These are phyloP conservation scores for Darevskia nairensis DNA, from an alignment of 2,797 vertebrate genomes.

Conservation along the genomic window DNA sequence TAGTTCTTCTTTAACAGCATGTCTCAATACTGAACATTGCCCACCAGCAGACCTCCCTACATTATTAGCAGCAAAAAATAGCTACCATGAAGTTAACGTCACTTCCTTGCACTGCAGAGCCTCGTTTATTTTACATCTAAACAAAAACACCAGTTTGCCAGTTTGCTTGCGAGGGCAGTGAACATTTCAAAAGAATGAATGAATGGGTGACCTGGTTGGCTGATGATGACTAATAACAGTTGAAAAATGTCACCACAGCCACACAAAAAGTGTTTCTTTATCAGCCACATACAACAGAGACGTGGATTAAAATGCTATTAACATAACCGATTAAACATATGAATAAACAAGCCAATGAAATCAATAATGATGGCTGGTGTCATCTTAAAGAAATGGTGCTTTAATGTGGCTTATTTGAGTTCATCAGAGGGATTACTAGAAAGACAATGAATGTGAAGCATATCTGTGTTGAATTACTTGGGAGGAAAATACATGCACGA, in stretches of 20 bases:
- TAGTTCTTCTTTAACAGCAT: not conserved
- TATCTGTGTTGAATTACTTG: not conserved
- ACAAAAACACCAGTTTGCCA: slow-evolving; percentile 51
- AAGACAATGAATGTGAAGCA: slow-evolving; percentile 6
- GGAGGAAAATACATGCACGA: not conserved
- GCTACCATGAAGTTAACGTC: slow-evolving; percentile 30
- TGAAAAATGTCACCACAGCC: slow-evolving; percentile 67
- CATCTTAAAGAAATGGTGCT: slow-evolving; percentile 50
- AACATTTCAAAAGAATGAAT: slow-evolving; percentile 17
- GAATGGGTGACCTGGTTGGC: slow-evolving; percentile 46
- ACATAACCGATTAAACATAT: slow-evolving; percentile 77
- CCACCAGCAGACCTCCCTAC: not conserved
- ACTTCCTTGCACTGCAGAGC: slow-evolving; percentile 9
- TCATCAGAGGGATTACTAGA: slow-evolving; percentile 28
- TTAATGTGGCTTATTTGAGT: slow-evolving; percentile 45
- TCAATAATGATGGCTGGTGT: slow-evolving; percentile 71
- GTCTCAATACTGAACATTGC: not conserved
- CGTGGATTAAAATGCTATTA: slow-evolving; percentile 78
- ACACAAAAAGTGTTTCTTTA: slow-evolving; percentile 58
- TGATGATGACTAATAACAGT: slow-evolving; percentile 52
- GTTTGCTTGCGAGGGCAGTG: slow-evolving; percentile 42
- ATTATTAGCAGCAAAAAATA: slow-evolving; percentile 37
- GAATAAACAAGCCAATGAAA: slow-evolving; percentile 77
- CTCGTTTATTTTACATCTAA: slow-evolving; percentile 56
- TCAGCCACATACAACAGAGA: slow-evolving; percentile 71